A percentile compares a stretch with the other conserved stretches of the same genome.
Conservation (phyloP, 2,888 invertebrate species). For the Macrosiphum euphorbiae region DNA sequence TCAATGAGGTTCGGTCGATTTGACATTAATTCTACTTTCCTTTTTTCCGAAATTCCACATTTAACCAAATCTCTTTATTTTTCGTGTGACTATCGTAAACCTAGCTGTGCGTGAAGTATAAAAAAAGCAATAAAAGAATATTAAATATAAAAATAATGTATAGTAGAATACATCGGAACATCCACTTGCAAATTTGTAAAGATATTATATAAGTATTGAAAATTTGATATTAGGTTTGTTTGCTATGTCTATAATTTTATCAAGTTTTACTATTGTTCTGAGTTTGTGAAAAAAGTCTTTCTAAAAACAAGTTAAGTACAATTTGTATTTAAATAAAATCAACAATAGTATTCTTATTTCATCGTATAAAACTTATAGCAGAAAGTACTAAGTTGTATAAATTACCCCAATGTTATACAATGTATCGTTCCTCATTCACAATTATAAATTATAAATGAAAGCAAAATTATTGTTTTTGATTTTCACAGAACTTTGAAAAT, state of each 20-base stretch:
- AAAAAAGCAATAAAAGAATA: neutral
- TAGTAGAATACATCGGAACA: neutral
- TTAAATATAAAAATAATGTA: neutral
- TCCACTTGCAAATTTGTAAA: neutral
- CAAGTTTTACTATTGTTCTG: neutral
- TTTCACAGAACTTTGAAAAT: neutral
- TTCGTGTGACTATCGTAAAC: neutral
- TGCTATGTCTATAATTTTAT: neutral
- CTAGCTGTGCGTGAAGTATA: slow-evolving; percentile 31
- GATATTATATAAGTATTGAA: neutral
- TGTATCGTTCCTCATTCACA: neutral
- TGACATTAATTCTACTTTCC: slow-evolving; percentile 38
- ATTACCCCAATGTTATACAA: neutral
- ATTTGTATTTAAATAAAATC: neutral
- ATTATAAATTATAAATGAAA: neutral
- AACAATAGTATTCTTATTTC: neutral
- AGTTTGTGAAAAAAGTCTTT: neutral
- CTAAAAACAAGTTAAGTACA: neutral
- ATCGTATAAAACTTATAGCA: neutral
- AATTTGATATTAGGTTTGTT: neutral
- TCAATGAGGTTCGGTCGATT: slow-evolving; percentile 49
- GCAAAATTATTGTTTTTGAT: neutral
- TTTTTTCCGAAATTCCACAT: slow-evolving; percentile 6
- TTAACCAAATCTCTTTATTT: slow-evolving; percentile 16
- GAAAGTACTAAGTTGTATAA: neutral